Conservation (phyloP, 2,888 invertebrate genomes). For the Sesia bembeciformis region DNA sequence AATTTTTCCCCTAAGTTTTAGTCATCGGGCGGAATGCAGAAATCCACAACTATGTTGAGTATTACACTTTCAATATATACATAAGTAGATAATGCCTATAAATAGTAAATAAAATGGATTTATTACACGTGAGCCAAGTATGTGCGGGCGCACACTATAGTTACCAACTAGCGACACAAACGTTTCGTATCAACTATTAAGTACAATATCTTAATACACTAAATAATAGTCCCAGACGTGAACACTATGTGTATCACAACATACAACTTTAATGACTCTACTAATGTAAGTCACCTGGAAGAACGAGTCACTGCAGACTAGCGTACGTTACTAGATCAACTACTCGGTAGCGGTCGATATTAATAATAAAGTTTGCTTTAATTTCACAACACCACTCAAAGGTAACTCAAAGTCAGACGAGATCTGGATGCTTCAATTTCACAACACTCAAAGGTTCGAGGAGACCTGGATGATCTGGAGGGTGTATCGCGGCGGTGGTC, state of each 20-base stretch:
- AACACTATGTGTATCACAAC: slow-evolving; percentile 58
- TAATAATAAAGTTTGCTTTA: neutral
- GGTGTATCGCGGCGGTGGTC: slow-evolving; percentile 27
- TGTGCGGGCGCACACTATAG: slow-evolving; percentile 40
- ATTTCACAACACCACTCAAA: neutral
- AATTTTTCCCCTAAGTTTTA: slow-evolving; percentile 65
- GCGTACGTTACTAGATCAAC: slow-evolving; percentile 27
- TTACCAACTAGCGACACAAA: slow-evolving; percentile 63
- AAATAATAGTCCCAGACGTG: slow-evolving; percentile 18
- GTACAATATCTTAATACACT: slow-evolving; percentile 29
- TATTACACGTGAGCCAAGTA: slow-evolving; percentile 49
- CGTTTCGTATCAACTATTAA: slow-evolving; percentile 52
- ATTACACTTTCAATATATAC: slow-evolving; percentile 63
- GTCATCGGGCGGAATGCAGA: slow-evolving; percentile 76
- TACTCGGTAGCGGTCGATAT: slow-evolving; percentile 26
- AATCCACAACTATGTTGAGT: slow-evolving; percentile 75
- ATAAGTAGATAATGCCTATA: slow-evolving; percentile 63
- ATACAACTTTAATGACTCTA: slow-evolving; percentile 27
- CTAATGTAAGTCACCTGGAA: slow-evolving; percentile 45
- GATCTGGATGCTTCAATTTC: too few relatives aligned
- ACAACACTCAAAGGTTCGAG: too few relatives aligned
- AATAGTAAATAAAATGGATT: slow-evolving; percentile 59
- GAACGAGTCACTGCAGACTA: slow-evolving; percentile 56
- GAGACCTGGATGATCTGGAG: too few relatives aligned
- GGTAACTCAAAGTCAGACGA: neutral